Evolutionary conservation across 2,797 vertebrate genomes (phyloP).

Genomic region (Rhodeus uyekii): DNA sequence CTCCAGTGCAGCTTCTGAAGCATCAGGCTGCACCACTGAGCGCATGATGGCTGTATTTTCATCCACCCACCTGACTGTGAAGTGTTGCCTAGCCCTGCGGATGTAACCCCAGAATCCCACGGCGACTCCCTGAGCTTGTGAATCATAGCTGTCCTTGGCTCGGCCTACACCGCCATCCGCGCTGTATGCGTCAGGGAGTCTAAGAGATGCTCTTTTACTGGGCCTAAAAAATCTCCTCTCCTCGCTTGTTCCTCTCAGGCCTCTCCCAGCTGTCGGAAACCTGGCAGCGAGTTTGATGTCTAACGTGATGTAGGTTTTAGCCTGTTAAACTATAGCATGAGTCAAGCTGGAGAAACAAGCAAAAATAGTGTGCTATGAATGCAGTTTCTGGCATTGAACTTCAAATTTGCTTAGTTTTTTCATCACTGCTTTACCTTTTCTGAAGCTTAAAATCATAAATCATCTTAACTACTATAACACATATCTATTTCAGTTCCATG

Average conservation of each 20-base stretch:
- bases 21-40: conserved; percentile 15
- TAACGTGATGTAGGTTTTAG: conserved; percentile 11
- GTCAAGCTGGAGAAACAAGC: background rate
- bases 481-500: background rate
- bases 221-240: background rate
- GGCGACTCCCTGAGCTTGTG: conserved; percentile 45
- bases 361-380: conserved; percentile 6
- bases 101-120: conserved; percentile 50
- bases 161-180: conserved; percentile 45
- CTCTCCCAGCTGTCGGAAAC: conserved; percentile 26
- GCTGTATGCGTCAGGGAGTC: conserved; percentile 45
- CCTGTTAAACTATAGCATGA: background rate
- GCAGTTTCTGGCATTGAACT: background rate
- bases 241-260: background rate
- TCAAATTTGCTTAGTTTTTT: background rate
- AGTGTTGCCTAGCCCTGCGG: conserved; percentile 47
- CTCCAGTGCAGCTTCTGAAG: conserved; percentile 5
- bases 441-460: background rate
- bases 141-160: conserved; percentile 49
- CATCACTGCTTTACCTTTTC: background rate
- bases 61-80: conserved; percentile 47
- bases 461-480: background rate
- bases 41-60: conserved; percentile 42
- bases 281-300: conserved; percentile 20
- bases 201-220: conserved; percentile 33